These are phyloP conservation scores for Arrhamphus sclerolepis DNA, from an alignment of 2,797 vertebrate species.

Conservation along the genomic window DNA sequence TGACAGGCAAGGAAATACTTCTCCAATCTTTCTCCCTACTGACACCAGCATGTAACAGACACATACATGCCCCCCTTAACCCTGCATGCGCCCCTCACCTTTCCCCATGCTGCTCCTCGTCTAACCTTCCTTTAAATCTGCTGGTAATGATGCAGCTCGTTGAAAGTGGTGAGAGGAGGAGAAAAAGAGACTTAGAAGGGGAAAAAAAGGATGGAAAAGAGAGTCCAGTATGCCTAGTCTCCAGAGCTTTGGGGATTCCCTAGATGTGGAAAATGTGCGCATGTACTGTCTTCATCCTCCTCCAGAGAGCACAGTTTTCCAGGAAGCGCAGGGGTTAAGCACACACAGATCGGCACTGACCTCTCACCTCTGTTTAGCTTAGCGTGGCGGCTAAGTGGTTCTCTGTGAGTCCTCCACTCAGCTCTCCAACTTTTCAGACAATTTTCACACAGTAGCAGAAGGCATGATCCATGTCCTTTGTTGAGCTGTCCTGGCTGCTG, in stretches of 20 bases:
- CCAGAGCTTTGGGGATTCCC: slow-evolving; percentile 46
- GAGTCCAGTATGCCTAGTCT: slow-evolving; percentile 34
- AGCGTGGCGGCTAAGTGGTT: slow-evolving; percentile 73
- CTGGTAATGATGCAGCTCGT: slow-evolving; percentile 67
- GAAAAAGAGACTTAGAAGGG: slow-evolving; percentile 18
- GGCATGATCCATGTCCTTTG: slow-evolving; percentile 35
- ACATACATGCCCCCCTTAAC: slow-evolving; percentile 52
- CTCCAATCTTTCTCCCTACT: slow-evolving; percentile 67
- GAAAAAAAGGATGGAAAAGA: slow-evolving; percentile 24
- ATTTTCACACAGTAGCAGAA: slow-evolving; percentile 65
- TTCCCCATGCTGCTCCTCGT: slow-evolving; percentile 31
- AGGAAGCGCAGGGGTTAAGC: slow-evolving; percentile 76
- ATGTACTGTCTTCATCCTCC: slow-evolving; percentile 64
- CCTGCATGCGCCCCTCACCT: slow-evolving; percentile 36
- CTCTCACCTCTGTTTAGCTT: slow-evolving; percentile 73
- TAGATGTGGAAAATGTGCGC: slow-evolving; percentile 72
- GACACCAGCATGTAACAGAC: slow-evolving; percentile 61
- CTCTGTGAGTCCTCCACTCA: slow-evolving; percentile 57
- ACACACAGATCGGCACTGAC: slow-evolving; percentile 71
- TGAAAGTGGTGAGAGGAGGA: slow-evolving; percentile 58
- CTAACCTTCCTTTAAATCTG: slow-evolving; percentile 59
- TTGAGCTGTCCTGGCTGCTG: slow-evolving; percentile 36
- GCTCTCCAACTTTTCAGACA: slow-evolving; percentile 35
- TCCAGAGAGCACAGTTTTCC: slow-evolving; percentile 69
- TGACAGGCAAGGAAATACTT: slow-evolving; percentile 72